Evolutionary conservation across 1,140 invertebrate genomes (phyloP).

Genomic region (Heliconius melpomene): DNA sequence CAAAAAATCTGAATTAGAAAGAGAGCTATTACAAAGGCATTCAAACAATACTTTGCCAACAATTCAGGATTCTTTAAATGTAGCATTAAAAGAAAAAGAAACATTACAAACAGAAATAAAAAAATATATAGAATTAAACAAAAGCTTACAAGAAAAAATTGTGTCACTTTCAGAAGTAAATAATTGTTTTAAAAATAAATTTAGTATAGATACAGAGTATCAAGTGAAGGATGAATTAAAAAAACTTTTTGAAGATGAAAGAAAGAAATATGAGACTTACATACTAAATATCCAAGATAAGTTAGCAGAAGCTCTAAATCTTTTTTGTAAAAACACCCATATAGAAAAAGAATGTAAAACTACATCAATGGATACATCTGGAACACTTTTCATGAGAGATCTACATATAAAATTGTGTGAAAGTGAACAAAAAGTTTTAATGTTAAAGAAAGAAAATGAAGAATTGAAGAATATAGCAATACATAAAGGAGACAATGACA

Average conservation of each 20-base stretch:
- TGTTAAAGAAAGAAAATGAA: conserved; percentile 77
- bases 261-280: conserved; percentile 74
- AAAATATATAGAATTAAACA: conserved; percentile 68
- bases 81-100: conserved; percentile 61
- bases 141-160: conserved; percentile 72
- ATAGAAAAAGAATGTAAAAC: conserved; percentile 47
- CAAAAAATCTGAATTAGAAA: conserved; percentile 65
- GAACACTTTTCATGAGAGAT: conserved; percentile 63
- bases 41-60: conserved; percentile 48
- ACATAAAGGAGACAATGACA: conserved; percentile 52
- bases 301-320: conserved; percentile 66
- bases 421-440: conserved; percentile 73
- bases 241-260: conserved; percentile 70
- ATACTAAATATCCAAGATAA: conserved; percentile 70
- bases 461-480: conserved; percentile 55
- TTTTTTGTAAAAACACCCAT: conserved; percentile 59
- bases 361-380: conserved; percentile 40
- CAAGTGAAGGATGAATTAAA: conserved; percentile 70
- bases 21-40: conserved; percentile 47
- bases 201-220: conserved; percentile 44
- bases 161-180: conserved; percentile 55
- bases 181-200: conserved; percentile 47
- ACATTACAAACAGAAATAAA: conserved; percentile 67
- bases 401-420: conserved; percentile 71
- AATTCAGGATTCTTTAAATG: conserved; percentile 54